phyloP scores from a whole-genome alignment of 2,888 invertebrate species.

The Agelastica alni region DNA sequence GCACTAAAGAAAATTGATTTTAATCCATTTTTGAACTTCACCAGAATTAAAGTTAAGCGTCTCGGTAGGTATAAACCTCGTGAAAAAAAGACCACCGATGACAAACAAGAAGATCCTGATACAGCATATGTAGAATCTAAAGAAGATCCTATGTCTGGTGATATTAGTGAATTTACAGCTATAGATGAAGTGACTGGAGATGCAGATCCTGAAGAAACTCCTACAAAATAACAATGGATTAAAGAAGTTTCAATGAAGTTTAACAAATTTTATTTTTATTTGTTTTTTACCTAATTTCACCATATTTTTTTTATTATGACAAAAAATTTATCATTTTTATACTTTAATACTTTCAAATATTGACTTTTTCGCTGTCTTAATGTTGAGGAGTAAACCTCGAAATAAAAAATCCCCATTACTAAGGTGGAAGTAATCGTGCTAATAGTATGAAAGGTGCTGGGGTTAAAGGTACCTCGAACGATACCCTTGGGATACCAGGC shows the following conservation, averaged over 20 bases:
- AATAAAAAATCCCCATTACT: slow-evolving; percentile 26
- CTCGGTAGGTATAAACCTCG: slow-evolving; percentile 23
- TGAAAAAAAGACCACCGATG: slow-evolving; percentile 14
- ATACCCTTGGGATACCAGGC: slow-evolving; percentile 27
- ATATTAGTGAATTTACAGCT: slow-evolving; percentile 7
- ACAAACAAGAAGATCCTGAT: slow-evolving; percentile 6
- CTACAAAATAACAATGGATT: no score
- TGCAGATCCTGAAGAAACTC: background rate
- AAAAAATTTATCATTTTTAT: no score
- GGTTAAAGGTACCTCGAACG: slow-evolving; percentile 27
- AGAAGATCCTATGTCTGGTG: slow-evolving; percentile 1
- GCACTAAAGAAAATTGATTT: slow-evolving; percentile 23
- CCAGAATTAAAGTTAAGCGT: slow-evolving; percentile 20
- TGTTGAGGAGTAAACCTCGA: slow-evolving; percentile 28
- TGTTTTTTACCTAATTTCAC: no score
- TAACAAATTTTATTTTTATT: no score
- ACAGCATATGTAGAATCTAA: slow-evolving; percentile 8
- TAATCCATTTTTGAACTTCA: slow-evolving; percentile 25
- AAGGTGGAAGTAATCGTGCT: slow-evolving; percentile 29
- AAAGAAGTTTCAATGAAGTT: no score
- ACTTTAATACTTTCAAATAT: no score
- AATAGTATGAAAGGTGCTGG: slow-evolving; percentile 25
- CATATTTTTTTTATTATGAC: no score
- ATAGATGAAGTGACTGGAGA: slow-evolving; percentile 7
- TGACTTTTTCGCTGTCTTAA: no score